Evolutionary conservation across 1,140 invertebrate genomes (phyloP).

Genomic region (Hypothenemus hampei): DNA sequence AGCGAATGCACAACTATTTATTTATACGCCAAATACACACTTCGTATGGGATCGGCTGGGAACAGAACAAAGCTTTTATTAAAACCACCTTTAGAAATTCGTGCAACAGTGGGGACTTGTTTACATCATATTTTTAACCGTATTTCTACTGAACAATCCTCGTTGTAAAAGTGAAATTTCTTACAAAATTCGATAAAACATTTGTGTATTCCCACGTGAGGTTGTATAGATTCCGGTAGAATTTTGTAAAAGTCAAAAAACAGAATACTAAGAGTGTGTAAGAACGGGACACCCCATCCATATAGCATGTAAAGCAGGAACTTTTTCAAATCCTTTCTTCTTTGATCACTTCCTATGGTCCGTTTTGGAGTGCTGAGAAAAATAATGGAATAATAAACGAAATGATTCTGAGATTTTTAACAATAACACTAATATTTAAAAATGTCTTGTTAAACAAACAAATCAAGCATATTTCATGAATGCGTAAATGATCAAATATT

Average conservation of each 20-base stretch:
- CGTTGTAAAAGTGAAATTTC: conserved; percentile 7
- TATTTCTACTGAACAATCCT: not conserved
- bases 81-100: too few relatives aligned
- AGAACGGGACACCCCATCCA: conserved; percentile 55
- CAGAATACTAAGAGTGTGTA: conserved; percentile 39
- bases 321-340: conserved; percentile 46
- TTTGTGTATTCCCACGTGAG: conserved; percentile 27
- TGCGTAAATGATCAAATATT: not conserved
- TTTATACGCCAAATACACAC: too few relatives aligned
- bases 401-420: too few relatives aligned
- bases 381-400: too few relatives aligned
- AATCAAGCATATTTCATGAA: not conserved
- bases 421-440: not conserved
- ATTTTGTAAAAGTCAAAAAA: conserved; percentile 25
- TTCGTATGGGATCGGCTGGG: too few relatives aligned
- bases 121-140: not conserved
- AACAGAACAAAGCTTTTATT: too few relatives aligned
- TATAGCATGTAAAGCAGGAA: conserved; percentile 58
- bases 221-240: conserved; percentile 29
- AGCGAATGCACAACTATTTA: too few relatives aligned
- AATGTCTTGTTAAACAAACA: not conserved
- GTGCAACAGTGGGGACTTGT: too few relatives aligned
- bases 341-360: conserved; percentile 36
- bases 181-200: conserved; percentile 34
- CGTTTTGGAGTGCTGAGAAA: conserved; percentile 21